Percentiles rank a stretch among this genome's conserved stretches.
phyloP scores from a whole-genome alignment of 2,113 vertebrate species.

The human region DNA sequence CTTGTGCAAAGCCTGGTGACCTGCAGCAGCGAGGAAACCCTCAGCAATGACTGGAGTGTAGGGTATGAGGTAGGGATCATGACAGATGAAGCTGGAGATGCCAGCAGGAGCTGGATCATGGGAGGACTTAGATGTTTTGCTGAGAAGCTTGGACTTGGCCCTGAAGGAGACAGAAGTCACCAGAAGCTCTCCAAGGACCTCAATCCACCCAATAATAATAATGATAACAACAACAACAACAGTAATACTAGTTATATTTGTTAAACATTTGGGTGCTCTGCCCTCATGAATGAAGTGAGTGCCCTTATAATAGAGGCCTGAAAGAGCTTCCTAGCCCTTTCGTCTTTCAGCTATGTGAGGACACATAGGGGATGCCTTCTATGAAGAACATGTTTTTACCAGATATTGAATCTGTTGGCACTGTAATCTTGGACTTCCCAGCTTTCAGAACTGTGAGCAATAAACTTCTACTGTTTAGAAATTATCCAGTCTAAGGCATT shows the following conservation, averaged over 20 bases:
- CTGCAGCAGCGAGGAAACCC: too few relatives aligned
- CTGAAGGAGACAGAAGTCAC: background rate
- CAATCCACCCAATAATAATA: background rate
- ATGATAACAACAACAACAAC: background rate
- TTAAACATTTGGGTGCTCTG: background rate
- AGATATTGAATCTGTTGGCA: background rate
- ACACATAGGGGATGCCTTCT: background rate
- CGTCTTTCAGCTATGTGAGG: background rate
- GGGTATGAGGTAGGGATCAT: background rate
- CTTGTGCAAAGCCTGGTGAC: background rate
- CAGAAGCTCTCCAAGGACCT: background rate
- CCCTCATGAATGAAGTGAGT: too few relatives aligned
- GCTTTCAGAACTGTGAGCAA: background rate
- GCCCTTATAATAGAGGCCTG: background rate
- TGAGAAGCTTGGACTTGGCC: background rate
- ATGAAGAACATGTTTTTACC: background rate
- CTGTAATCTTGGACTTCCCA: background rate
- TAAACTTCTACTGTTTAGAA: background rate
- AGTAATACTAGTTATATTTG: background rate
- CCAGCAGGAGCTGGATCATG: background rate
- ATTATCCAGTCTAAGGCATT: background rate
- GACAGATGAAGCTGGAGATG: background rate
- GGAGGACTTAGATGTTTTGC: background rate
- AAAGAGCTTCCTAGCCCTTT: background rate
- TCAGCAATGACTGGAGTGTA: background rate